A percentile compares a stretch with the other conserved stretches of the same genome.
Conservation (phyloP, 2,113 vertebrate genomes). For the Cygnus atratus region DNA sequence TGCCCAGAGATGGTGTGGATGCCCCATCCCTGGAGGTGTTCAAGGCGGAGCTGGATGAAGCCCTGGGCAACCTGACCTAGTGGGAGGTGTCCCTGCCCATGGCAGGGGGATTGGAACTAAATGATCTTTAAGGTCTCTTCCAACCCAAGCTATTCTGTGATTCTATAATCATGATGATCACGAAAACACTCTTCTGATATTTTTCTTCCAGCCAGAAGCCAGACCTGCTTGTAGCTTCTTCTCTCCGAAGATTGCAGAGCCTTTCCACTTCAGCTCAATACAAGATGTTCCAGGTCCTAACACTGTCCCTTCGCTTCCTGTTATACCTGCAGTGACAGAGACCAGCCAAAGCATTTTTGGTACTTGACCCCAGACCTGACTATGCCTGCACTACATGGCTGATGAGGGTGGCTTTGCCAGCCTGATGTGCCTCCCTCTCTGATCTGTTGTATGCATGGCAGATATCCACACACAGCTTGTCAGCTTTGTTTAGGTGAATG, state of each 20-base stretch:
- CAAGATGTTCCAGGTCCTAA: background rate
- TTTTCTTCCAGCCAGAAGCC: background rate
- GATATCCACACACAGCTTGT: background rate
- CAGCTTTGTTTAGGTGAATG: background rate
- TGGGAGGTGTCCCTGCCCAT: too few relatives aligned
- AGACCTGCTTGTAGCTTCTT: background rate
- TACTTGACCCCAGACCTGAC: background rate
- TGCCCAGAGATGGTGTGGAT: too few relatives aligned
- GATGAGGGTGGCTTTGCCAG: background rate
- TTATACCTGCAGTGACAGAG: background rate
- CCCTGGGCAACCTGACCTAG: too few relatives aligned
- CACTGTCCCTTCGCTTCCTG: background rate
- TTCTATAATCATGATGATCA: background rate
- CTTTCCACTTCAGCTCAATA: background rate
- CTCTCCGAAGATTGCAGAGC: background rate
- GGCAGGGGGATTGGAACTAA: too few relatives aligned
- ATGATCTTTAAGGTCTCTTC: too few relatives aligned
- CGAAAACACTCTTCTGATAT: background rate
- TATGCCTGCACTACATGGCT: background rate
- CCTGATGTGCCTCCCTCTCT: fast-evolving
- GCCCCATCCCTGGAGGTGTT: too few relatives aligned
- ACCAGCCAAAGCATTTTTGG: background rate
- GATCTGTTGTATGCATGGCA: background rate
- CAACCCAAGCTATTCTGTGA: too few relatives aligned
- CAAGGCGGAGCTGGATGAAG: too few relatives aligned